Percentiles rank a stretch among this genome's conserved stretches.
These are phyloP conservation scores for Camarhynchus parvulus DNA, from an alignment of 2,113 vertebrate genomes.

Conservation along the genomic window DNA sequence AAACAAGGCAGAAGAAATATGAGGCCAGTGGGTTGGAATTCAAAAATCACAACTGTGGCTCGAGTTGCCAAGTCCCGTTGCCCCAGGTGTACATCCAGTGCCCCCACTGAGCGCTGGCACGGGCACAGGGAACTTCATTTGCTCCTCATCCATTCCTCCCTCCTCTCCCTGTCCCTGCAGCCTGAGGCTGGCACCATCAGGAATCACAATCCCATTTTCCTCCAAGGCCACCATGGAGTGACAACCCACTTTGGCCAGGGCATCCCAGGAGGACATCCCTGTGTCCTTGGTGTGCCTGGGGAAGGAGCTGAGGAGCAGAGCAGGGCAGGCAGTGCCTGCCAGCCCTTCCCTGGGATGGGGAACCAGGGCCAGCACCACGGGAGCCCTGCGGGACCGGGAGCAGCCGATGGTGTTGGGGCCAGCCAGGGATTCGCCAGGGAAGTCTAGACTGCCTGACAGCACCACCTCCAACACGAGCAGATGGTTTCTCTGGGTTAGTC, in stretches of 20 bases:
- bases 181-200: rapidly evolving
- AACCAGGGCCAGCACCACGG: slow-evolving; percentile 46
- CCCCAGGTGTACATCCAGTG: slow-evolving; percentile 66
- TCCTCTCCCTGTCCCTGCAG: neutral
- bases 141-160: neutral
- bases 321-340: slow-evolving; percentile 7
- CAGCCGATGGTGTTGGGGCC: slow-evolving; percentile 6
- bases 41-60: slow-evolving; percentile 82
- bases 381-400: slow-evolving; percentile 31
- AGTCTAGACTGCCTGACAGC: slow-evolving; percentile 62
- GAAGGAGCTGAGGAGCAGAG: neutral
- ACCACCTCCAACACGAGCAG: slow-evolving; percentile 59
- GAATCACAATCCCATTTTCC: neutral
- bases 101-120: slow-evolving; percentile 38
- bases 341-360: neutral
- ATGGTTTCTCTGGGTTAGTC: slow-evolving; percentile 61
- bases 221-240: neutral
- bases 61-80: slow-evolving; percentile 69
- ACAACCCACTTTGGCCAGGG: neutral
- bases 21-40: slow-evolving; percentile 82
- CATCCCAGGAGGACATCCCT: neutral
- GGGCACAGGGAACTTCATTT: neutral
- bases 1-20: slow-evolving; percentile 84
- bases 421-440: neutral
- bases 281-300: neutral